Conservation (phyloP, 2,888 invertebrate genomes). For the Archaeoteleia sp. region DNA sequence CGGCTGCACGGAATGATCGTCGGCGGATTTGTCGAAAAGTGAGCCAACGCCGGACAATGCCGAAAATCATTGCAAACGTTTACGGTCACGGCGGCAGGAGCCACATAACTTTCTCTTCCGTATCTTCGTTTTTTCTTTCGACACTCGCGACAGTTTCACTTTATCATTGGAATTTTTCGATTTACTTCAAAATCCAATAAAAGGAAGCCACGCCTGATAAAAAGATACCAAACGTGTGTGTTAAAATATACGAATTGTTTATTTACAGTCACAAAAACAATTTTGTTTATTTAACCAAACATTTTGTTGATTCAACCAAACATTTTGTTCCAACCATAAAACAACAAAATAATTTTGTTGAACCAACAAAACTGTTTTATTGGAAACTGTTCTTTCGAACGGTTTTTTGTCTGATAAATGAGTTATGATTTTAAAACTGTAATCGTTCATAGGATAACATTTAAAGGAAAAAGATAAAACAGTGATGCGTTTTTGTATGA, state of each 20-base stretch:
- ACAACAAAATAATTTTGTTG: too few species aligned
- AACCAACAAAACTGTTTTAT: too few species aligned
- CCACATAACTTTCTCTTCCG: conserved; percentile 17
- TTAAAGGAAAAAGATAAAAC: background rate
- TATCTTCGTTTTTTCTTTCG: conserved; percentile 10
- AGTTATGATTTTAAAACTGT: background rate
- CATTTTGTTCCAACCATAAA: too few species aligned
- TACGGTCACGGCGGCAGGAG: background rate
- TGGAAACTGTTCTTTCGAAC: too few species aligned
- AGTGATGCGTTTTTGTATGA: background rate
- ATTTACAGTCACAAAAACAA: too few species aligned
- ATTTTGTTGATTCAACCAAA: too few species aligned
- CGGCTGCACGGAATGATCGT: conserved; percentile 42
- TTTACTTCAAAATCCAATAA: background rate
- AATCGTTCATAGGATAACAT: background rate
- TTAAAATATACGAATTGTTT: too few species aligned
- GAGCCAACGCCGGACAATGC: conserved; percentile 21
- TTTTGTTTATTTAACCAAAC: too few species aligned
- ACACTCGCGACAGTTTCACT: background rate
- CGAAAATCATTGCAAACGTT: conserved; percentile 32
- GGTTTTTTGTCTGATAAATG: too few species aligned
- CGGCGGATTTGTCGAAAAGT: conserved; percentile 28
- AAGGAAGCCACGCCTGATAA: background rate
- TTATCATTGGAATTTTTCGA: conserved; percentile 39
- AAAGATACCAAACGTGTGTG: too few species aligned